These are phyloP conservation scores for Scaptomyza reducta DNA, from an alignment of 2,888 invertebrate genomes.

Conservation along the genomic window DNA sequence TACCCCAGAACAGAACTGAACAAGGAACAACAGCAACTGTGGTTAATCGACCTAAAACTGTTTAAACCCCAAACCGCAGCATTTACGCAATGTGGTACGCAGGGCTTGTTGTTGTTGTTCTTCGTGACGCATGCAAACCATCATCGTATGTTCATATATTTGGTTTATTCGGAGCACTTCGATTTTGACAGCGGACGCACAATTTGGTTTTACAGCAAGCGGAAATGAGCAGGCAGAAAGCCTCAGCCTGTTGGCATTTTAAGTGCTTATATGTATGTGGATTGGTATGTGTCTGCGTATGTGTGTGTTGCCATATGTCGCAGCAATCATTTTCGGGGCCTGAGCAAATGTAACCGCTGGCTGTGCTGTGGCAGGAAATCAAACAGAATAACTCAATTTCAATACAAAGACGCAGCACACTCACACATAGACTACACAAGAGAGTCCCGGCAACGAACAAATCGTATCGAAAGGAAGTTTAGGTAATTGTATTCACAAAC, in stretches of 20 bases:
- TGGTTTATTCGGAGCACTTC: constrained; percentile 51
- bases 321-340: constrained; percentile 59
- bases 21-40: constrained; percentile 10
- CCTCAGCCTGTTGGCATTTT: constrained; percentile 45
- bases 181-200: constrained; percentile 50
- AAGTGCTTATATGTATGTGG: constrained; percentile 36
- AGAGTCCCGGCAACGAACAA: constrained; percentile 7
- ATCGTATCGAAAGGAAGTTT: constrained; percentile 68
- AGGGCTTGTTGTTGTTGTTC: constrained; percentile 2
- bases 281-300: constrained; percentile 26
- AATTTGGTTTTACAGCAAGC: constrained; percentile 50
- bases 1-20: constrained; percentile 34
- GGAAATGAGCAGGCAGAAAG: constrained; percentile 67
- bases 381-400: constrained; percentile 81
- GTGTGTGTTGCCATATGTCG: constrained; percentile 57
- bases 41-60: constrained; percentile 58
- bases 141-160: constrained; percentile 12
- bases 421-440: constrained; percentile 41
- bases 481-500: constrained; percentile 78
- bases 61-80: constrained; percentile 50
- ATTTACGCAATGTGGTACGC: constrained; percentile 24
- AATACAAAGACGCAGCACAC: constrained; percentile 68
- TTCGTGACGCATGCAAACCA: constrained; percentile 44
- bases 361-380: constrained; percentile 67
- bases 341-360: constrained; percentile 54